Base-by-base conservation (phyloP, 2,113 vertebrate genomes). In the Willisornis vidua region DNA sequence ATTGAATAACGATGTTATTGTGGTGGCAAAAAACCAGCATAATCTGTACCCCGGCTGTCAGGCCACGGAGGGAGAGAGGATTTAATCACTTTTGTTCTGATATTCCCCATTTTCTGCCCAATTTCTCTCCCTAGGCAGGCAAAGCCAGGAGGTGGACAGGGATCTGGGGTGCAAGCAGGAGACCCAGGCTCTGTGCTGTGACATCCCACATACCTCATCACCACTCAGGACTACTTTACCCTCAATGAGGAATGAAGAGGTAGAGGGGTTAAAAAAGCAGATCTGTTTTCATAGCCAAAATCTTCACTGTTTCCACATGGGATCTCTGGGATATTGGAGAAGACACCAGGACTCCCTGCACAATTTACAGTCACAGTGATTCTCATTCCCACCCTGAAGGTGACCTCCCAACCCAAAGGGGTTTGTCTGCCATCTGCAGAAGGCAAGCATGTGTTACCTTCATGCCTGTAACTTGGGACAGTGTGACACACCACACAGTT, bases 1-100 rank as follows among this genome's bases (percentile, higher is more conserved):
- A 58, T 3, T 94, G 95, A 94, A 97, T 89, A 88, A 96, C 67
- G 67, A 25, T 68, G 83, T 87, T 49, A 2, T 24, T 72, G 54
- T 61, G 65, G 25, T 51, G 58, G 48, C 61, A 71, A 75, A 23
- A 78, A 93, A 12, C 18, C 19, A 52, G 46, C 45, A 41, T 48
- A 3, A 51, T 62, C 81, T 37, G 66, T 14, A 10, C 31, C 72
- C 17, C 2, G 1, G 31, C 57, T 73, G 33, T 3, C 37, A 55
- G 48, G 45, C 24, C 67, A 15, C 41, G 19, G 48, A 22, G 33
- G 19, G 13, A 62, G 14, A 14, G 20, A 31, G 35, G 19, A 7
- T 8, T 58, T n/a, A 35, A 29, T 3, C 16, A 5, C 33, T 33
- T 63, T 24, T n/a, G 9, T 55, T 61, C 31, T 43, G 28, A 4